phyloP scores from a whole-genome alignment of 2,888 invertebrate species.

The Netelia inedita region DNA sequence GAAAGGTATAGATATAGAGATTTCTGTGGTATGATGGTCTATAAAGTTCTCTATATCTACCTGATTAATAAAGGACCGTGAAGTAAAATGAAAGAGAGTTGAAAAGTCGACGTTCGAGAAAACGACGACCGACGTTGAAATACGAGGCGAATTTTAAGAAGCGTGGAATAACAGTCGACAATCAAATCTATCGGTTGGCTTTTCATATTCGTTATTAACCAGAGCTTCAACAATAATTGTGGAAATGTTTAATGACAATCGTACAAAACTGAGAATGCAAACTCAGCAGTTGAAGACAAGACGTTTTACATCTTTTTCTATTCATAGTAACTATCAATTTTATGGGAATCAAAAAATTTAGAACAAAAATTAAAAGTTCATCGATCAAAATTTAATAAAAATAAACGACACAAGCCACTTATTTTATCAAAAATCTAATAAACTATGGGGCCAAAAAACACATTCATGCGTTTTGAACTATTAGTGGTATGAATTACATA shows the following conservation, averaged over 20 bases:
- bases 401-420: not conserved
- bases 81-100: conserved; percentile 55
- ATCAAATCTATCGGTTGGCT: conserved; percentile 55
- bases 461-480: conserved; percentile 3
- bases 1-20: conserved; percentile 14
- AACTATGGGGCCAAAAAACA: no score
- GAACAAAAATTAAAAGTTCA: no score
- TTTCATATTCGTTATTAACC: conserved; percentile 34
- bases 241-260: not conserved
- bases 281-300: no score
- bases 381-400: no score
- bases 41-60: conserved; percentile 14
- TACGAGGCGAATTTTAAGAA: conserved; percentile 43
- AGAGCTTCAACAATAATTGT: conserved; percentile 14
- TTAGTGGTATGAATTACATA: not conserved
- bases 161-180: conserved; percentile 23
- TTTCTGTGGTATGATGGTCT: conserved; percentile 15
- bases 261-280: not conserved
- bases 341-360: no score
- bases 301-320: no score
- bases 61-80: conserved; percentile 58
- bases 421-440: no score
- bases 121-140: conserved; percentile 26
- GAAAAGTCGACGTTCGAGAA: conserved; percentile 51
- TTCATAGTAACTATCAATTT: no score